A percentile compares a stretch with the other conserved stretches of the same genome.
phyloP scores from a whole-genome alignment of 2,888 invertebrate genomes.

The Bhutanitis thaidina region DNA sequence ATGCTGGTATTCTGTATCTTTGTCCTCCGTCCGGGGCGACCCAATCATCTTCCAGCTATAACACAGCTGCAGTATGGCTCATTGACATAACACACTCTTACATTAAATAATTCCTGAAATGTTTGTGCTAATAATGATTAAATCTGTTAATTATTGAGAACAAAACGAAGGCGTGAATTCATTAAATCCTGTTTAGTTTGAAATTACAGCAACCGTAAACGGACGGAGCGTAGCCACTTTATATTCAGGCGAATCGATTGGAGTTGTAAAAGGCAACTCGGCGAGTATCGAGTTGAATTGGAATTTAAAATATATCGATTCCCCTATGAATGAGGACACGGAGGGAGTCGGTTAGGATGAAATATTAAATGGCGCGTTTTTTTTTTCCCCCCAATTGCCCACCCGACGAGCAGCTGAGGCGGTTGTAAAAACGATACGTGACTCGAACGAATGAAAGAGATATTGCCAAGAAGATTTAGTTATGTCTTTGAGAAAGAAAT shows the following conservation, averaged over 20 bases:
- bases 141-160: too few relatives aligned
- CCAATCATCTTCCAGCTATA: too few relatives aligned
- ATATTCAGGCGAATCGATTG: constrained; percentile 54
- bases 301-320: constrained; percentile 75
- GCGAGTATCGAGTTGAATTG: constrained; percentile 59
- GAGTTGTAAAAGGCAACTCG: constrained; percentile 55
- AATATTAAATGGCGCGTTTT: constrained; percentile 62
- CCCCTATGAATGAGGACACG: constrained; percentile 45
- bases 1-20: too few relatives aligned
- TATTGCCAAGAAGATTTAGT: neutral
- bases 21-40: too few relatives aligned
- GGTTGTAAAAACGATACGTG: constrained; percentile 73
- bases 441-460: constrained; percentile 31
- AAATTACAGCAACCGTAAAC: neutral
- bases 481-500: constrained; percentile 11
- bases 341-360: constrained; percentile 43
- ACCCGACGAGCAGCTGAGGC: constrained; percentile 57
- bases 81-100: too few relatives aligned
- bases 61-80: too few relatives aligned
- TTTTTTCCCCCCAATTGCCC: constrained; percentile 68
- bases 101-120: too few relatives aligned
- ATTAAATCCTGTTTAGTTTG: neutral
- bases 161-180: too few relatives aligned
- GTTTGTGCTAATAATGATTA: too few relatives aligned
- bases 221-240: neutral